phyloP scores from a whole-genome alignment of 2,113 vertebrate genomes.

The Myocastor coypus region DNA sequence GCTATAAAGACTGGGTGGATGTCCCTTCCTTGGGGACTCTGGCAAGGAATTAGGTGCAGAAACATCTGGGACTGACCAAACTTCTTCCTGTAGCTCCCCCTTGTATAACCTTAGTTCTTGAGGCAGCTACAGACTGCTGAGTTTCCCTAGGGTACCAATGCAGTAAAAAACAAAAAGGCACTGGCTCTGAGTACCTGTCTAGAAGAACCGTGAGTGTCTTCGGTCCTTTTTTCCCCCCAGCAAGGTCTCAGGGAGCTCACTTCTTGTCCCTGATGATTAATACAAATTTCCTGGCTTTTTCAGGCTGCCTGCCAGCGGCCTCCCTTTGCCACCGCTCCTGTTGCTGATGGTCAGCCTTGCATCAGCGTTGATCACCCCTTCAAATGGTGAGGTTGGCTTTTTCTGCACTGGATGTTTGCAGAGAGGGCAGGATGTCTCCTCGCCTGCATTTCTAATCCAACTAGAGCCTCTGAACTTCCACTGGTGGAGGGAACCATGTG shows the following conservation, averaged over 20 bases:
- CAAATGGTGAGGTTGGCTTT: background rate
- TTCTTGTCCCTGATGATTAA: background rate
- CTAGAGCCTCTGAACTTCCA: background rate
- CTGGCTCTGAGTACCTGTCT: background rate
- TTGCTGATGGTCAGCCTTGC: background rate
- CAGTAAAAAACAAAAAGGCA: background rate
- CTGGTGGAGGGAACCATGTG: background rate
- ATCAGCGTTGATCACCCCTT: background rate
- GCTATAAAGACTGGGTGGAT: background rate
- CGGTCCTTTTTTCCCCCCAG: background rate
- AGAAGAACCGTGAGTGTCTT: background rate
- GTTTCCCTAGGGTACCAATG: background rate
- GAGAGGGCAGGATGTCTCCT: background rate
- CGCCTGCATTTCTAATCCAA: background rate
- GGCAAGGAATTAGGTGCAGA: background rate
- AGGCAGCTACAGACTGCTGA: background rate
- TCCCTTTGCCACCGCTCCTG: background rate
- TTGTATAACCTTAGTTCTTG: background rate
- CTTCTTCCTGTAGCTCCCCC: background rate
- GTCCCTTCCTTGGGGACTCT: background rate
- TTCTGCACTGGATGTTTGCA: background rate
- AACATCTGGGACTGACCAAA: background rate
- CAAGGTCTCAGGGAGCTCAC: background rate
- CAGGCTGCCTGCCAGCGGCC: background rate
- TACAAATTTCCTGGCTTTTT: background rate